These are phyloP conservation scores for Periophthalmodon schlosseri DNA, from an alignment of 2,113 vertebrate species.

Conservation along the genomic window DNA sequence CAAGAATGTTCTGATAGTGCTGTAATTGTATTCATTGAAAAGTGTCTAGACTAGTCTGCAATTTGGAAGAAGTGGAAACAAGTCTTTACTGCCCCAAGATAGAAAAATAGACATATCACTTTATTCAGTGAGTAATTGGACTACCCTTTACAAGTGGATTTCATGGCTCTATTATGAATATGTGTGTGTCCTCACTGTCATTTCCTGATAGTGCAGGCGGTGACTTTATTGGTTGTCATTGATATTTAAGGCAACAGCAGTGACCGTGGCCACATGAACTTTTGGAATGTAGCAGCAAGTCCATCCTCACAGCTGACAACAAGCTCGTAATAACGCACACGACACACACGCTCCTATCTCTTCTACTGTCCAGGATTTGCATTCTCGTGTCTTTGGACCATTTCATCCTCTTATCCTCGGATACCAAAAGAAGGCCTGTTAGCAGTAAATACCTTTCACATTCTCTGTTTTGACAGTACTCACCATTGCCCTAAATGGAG, in stretches of 20 bases:
- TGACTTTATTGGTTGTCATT: constrained; percentile 56
- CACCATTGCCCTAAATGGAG: constrained; percentile 66
- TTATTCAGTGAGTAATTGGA: constrained; percentile 29
- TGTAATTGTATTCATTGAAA: constrained; percentile 45
- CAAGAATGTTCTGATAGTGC: constrained; percentile 43
- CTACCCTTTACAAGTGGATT: neutral
- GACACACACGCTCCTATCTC: neutral
- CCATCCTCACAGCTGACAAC: constrained; percentile 69
- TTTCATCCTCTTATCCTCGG: constrained; percentile 45
- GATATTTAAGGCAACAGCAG: constrained; percentile 67
- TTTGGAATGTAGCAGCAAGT: constrained; percentile 65
- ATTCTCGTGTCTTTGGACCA: constrained; percentile 47
- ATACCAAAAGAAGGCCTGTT: constrained; percentile 45
- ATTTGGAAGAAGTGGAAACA: constrained; percentile 32
- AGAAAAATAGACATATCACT: constrained; percentile 37
- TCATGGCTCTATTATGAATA: neutral
- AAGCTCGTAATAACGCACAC: constrained; percentile 18
- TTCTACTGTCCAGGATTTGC: constrained; percentile 32
- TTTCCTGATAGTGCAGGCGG: constrained; percentile 50
- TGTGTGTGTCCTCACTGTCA: constrained; percentile 26
- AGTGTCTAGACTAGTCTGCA: constrained; percentile 33
- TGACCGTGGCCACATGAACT: constrained; percentile 52
- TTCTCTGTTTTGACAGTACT: constrained; percentile 26
- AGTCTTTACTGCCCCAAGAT: constrained; percentile 26
- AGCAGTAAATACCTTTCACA: constrained; percentile 47